Evolutionary conservation across 2,888 invertebrate species (phyloP).

Genomic region (Dione juno): DNA sequence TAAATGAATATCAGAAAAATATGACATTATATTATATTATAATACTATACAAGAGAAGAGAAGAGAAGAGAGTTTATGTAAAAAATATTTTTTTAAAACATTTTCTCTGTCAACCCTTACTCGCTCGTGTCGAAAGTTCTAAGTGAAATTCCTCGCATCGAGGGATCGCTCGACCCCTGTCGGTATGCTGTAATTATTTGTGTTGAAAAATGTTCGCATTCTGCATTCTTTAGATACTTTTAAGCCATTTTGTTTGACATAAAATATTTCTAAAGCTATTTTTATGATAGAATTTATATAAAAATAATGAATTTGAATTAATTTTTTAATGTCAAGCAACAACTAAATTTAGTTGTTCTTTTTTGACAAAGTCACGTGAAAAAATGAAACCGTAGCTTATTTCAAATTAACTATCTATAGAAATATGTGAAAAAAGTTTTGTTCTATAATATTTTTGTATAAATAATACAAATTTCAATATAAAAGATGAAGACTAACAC

Average conservation of each 20-base stretch:
- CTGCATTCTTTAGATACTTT: slow-evolving; percentile 21
- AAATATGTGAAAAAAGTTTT: not conserved
- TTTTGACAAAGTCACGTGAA: no score
- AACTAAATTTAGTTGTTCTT: no score
- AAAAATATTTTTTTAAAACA: not conserved
- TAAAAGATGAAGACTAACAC: not conserved
- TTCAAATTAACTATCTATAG: not conserved
- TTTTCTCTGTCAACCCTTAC: slow-evolving; percentile 20
- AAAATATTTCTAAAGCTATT: not conserved
- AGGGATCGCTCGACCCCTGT: slow-evolving; percentile 27
- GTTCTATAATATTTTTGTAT: not conserved
- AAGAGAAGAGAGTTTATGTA: no score
- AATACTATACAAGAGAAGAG: no score
- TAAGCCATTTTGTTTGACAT: not conserved
- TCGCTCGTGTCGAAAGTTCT: slow-evolving; percentile 24
- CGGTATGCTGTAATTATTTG: slow-evolving; percentile 42
- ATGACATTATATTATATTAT: no score
- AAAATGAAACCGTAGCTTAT: no score
- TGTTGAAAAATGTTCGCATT: slow-evolving; percentile 24
- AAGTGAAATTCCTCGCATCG: slow-evolving; percentile 41
- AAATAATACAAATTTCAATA: not conserved
- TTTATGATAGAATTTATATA: not conserved
- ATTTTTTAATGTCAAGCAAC: no score
- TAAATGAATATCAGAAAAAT: no score
- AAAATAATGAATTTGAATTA: not conserved